Evolutionary conservation across 1,140 invertebrate genomes (phyloP), one percentile per base, ranked within the genome.

Genomic region (Augochlora pura): DNA sequence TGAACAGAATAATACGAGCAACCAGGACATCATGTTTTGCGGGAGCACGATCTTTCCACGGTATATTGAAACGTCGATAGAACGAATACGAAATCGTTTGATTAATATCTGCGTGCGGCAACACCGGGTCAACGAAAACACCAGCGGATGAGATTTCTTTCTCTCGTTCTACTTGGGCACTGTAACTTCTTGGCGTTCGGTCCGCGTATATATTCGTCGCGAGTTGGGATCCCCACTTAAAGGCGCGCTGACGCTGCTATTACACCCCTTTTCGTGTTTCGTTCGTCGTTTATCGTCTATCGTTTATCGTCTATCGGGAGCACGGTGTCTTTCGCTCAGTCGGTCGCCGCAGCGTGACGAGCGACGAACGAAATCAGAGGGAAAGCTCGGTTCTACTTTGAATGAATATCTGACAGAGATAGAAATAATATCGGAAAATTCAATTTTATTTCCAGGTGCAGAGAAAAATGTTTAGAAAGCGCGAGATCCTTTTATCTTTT

Each of bases 161-260:
- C 38, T 46, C 16, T 70, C 57, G n/a, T 69, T 80, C 59, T 80
- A 18, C 49, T 52, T 39, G 3, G 49, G 16, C 52, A 78, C 76
- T 78, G 46, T 77, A 62, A 23, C 52, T 59, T 25, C 32, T 38
- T 25, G 32, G n/a, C 1, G 60, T 42, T 14, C n/a, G 60, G 21
- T 42, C 14, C 77, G 54, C 60, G 49, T 67, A 65, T 72, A 57
- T 78, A 80, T 62, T 78, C 75, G 54, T 60, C 70, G 32, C n/a
- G 14, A n/a, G n/a, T 14, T 49, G 39, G 25, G 54, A 38, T 6
- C 73, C 64, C 62, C 69, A 32, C 46, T 72, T 54, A 25, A 77
- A 62, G 60, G 42, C n/a, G 14, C 32, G 39, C 49, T 49, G 66
- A 63, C 42, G 57, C 10, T 49, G 2, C 23, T 32, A 46, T 39